Conservation (phyloP, 1,140 invertebrate genomes). For the Drosophila varians region DNA sequence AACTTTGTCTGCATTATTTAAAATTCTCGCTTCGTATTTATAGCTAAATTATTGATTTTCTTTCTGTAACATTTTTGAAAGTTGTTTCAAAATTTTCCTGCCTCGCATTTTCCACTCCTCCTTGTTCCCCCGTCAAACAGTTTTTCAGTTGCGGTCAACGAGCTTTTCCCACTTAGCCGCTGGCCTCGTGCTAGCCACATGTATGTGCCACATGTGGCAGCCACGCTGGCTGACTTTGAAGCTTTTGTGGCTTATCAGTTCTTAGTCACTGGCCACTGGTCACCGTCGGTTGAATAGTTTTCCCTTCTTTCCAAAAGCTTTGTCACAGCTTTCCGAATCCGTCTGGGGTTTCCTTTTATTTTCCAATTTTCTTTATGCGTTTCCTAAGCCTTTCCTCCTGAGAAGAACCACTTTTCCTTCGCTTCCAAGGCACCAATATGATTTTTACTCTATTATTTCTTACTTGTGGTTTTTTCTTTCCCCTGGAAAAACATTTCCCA, state of each 20-base stretch:
- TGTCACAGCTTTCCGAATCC: constrained; percentile 24
- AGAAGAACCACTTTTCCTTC: not conserved
- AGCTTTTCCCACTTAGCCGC: constrained; percentile 26
- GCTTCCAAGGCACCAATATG: not conserved
- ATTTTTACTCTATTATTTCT: constrained; percentile 2
- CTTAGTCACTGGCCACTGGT: constrained; percentile 18
- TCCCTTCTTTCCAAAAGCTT: constrained; percentile 20
- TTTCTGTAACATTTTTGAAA: constrained; percentile 55
- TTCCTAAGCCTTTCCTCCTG: constrained; percentile 5
- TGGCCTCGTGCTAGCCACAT: constrained; percentile 1
- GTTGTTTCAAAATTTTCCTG: constrained; percentile 47
- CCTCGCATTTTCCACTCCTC: not conserved
- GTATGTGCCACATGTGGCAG: constrained; percentile 8
- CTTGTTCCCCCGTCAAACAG: not conserved
- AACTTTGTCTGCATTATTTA: constrained; percentile 57
- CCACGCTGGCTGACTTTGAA: constrained; percentile 26
- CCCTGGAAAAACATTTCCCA: not conserved
- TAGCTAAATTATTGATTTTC: constrained; percentile 73
- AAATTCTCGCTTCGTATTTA: constrained; percentile 55
- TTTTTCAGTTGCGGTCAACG: constrained; percentile 29
- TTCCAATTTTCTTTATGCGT: constrained; percentile 16
- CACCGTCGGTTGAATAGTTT: constrained; percentile 19
- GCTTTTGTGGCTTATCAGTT: constrained; percentile 46
- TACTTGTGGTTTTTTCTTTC: not conserved
- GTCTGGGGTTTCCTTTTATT: constrained; percentile 7